A percentile compares a stretch with the other conserved stretches of the same genome.
phyloP scores from a whole-genome alignment of 2,797 vertebrate genomes.

The Lerista edwardsae region DNA sequence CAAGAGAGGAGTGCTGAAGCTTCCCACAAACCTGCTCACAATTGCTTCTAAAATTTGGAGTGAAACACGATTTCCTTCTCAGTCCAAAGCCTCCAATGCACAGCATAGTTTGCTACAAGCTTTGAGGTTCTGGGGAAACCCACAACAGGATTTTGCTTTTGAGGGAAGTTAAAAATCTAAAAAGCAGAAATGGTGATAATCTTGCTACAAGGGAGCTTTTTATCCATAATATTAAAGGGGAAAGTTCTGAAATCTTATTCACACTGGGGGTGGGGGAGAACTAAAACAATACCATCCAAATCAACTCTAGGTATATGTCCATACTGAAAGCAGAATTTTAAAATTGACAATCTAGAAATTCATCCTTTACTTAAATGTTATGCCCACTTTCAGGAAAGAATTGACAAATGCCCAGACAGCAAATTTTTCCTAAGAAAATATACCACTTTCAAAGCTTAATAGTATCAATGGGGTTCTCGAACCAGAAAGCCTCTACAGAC shows the following conservation, averaged over 20 bases:
- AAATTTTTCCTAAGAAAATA: not conserved
- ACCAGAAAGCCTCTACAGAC: not conserved
- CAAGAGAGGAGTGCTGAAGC: not conserved
- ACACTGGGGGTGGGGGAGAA: not conserved
- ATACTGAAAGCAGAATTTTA: not conserved
- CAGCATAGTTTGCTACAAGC: conserved; percentile 2
- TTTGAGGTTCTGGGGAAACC: not conserved
- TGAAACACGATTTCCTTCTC: not conserved
- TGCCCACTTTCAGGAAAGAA: not conserved
- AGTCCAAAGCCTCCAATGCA: not conserved
- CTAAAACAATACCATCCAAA: not conserved
- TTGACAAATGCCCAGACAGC: not conserved
- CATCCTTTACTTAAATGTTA: not conserved
- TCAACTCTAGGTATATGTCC: not conserved
- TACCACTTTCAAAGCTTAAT: not conserved
- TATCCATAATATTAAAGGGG: not conserved
- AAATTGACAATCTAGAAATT: not conserved
- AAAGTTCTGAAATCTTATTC: not conserved
- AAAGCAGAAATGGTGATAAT: conserved; percentile 2
- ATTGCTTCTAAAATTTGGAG: not conserved
- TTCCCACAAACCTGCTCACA: not conserved
- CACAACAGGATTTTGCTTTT: not conserved
- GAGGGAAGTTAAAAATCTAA: not conserved
- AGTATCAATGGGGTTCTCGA: not conserved
- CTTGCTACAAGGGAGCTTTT: not conserved